Evolutionary conservation across 2,113 vertebrate genomes (phyloP).

Genomic region (Lathamus discolor): DNA sequence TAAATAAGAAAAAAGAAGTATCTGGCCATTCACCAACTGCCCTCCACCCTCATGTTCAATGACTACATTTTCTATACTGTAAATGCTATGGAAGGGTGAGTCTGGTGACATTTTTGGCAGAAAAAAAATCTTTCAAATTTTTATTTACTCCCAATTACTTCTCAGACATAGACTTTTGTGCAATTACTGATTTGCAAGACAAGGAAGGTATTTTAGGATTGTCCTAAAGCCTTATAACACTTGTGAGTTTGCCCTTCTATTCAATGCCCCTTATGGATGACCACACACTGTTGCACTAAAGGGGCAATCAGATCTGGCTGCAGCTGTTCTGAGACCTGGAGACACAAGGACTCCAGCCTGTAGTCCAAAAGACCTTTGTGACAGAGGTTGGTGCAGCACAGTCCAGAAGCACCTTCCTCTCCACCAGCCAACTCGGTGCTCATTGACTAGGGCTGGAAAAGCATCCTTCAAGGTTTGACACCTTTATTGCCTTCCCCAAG

Average conservation of each 20-base stretch:
- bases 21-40: not conserved
- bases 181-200: not conserved
- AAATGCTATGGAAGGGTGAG: slow-evolving; percentile 14
- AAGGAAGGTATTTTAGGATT: not conserved
- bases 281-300: not conserved
- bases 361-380: not conserved
- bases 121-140: not conserved
- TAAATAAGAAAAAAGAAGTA: not conserved
- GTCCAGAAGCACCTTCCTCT: not conserved
- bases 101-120: not conserved
- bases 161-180: not conserved
- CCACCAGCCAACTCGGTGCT: not conserved
- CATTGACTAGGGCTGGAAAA: not conserved
- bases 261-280: not conserved
- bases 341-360: not conserved
- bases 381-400: not conserved
- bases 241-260: not conserved
- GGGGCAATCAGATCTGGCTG: not conserved
- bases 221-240: not conserved
- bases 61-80: slow-evolving; percentile 47
- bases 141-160: not conserved
- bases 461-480: not conserved
- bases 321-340: not conserved
- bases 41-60: slow-evolving; percentile 45
- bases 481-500: not conserved